A percentile compares a stretch with the other conserved stretches of the same genome.
Conservation (phyloP, 2,888 invertebrate genomes). For the Piscicola geometra region DNA sequence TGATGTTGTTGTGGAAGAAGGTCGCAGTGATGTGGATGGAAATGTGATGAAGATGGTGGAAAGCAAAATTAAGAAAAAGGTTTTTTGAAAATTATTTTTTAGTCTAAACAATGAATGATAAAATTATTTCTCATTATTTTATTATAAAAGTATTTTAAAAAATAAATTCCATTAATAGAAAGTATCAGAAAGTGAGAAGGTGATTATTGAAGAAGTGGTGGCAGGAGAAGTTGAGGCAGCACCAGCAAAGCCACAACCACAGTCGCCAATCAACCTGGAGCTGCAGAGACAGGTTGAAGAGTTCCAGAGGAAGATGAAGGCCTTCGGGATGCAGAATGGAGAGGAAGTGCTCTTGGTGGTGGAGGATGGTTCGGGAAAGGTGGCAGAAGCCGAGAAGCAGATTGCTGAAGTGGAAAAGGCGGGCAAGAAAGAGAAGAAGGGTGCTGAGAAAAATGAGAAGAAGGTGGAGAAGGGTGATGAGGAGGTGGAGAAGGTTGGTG, state of each 20-base stretch:
- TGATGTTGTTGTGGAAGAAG: neutral
- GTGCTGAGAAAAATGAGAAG: neutral
- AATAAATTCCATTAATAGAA: no score
- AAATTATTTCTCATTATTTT: no score
- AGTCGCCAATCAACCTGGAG: neutral
- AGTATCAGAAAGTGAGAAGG: no score
- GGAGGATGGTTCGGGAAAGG: neutral
- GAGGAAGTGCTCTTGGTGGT: neutral
- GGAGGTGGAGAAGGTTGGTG: no score
- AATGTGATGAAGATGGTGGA: neutral
- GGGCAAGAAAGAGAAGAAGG: neutral
- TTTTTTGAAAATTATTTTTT: neutral
- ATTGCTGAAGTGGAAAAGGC: neutral
- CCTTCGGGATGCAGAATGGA: no score
- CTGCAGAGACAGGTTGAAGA: no score
- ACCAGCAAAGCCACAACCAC: conserved; percentile 35
- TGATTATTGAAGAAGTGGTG: no score
- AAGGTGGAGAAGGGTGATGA: no score
- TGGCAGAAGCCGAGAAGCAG: neutral
- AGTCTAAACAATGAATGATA: no score
- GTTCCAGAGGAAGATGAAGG: no score
- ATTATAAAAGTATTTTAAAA: no score
- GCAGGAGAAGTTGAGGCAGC: neutral
- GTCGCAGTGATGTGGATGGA: neutral
- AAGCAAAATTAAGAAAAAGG: neutral